Conservation (phyloP, 53 echinoderm and acorn worm genomes). For the Paracentrotus lividus region DNA sequence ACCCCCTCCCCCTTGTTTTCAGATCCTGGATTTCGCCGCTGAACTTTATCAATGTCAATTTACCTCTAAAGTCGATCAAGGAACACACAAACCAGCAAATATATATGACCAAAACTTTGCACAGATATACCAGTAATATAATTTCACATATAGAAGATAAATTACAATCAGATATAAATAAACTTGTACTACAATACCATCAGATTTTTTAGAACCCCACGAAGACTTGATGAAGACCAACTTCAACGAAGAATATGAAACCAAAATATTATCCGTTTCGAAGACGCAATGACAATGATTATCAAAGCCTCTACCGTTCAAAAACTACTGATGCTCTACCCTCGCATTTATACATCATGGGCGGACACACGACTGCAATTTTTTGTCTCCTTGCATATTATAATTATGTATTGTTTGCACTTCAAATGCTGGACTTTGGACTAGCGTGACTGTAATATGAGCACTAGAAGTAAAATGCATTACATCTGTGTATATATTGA, state of each 20-base stretch:
- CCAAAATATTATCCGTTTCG: background rate
- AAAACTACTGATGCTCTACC: background rate
- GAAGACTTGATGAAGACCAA: background rate
- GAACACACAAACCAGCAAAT: too few relatives aligned
- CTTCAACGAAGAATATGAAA: background rate
- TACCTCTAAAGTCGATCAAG: background rate
- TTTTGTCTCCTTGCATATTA: background rate
- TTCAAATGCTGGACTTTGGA: conserved; percentile 17
- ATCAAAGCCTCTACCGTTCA: too few relatives aligned
- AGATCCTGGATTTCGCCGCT: too few relatives aligned
- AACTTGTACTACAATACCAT: too few relatives aligned
- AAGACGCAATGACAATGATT: background rate
- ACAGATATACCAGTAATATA: too few relatives aligned
- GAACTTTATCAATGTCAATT: background rate
- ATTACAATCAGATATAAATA: too few relatives aligned
- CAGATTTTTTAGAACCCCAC: too few relatives aligned
- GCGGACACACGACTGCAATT: background rate
- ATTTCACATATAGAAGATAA: too few relatives aligned
- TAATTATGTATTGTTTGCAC: conserved; percentile 41
- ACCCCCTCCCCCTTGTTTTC: too few relatives aligned
- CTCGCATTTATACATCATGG: background rate
- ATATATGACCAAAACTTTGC: too few relatives aligned
- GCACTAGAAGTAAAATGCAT: background rate
- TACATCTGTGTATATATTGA: conserved; percentile 14
- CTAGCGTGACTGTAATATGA: background rate